Conservation (phyloP, 2,113 vertebrate species). For the Spheniscus mendiculus region DNA sequence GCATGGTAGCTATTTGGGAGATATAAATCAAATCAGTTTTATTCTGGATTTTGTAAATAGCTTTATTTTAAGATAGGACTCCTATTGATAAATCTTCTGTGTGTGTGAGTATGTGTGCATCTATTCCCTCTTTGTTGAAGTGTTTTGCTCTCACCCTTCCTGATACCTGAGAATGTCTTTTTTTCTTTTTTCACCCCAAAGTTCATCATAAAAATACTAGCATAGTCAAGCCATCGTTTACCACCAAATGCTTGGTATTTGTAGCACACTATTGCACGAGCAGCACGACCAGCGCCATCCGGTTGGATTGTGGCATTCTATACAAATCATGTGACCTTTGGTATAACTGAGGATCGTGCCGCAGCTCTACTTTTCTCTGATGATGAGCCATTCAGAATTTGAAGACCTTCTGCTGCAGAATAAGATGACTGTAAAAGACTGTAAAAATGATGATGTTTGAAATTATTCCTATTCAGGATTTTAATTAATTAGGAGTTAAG, state of each 20-base stretch:
- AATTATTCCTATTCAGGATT: neutral
- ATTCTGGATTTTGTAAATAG: neutral
- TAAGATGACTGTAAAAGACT: neutral
- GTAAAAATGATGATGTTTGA: neutral
- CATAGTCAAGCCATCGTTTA: neutral
- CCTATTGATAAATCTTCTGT: neutral
- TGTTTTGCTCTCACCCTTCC: neutral
- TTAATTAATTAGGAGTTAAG: neutral
- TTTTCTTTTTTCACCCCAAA: neutral
- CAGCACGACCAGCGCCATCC: neutral
- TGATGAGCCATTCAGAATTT: neutral
- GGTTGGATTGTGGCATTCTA: no score
- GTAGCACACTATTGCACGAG: neutral
- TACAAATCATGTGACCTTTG: neutral
- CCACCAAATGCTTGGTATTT: neutral
- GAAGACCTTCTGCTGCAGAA: neutral
- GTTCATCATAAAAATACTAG: neutral
- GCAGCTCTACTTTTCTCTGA: neutral
- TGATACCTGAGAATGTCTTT: neutral
- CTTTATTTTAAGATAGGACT: neutral
- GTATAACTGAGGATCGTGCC: neutral
- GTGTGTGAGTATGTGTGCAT: no score
- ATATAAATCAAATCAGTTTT: neutral
- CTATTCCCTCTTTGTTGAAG: neutral
- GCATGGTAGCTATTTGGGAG: neutral